These are phyloP conservation scores for Todus mexicanus DNA, from an alignment of 2,797 vertebrate genomes.

Conservation along the genomic window DNA sequence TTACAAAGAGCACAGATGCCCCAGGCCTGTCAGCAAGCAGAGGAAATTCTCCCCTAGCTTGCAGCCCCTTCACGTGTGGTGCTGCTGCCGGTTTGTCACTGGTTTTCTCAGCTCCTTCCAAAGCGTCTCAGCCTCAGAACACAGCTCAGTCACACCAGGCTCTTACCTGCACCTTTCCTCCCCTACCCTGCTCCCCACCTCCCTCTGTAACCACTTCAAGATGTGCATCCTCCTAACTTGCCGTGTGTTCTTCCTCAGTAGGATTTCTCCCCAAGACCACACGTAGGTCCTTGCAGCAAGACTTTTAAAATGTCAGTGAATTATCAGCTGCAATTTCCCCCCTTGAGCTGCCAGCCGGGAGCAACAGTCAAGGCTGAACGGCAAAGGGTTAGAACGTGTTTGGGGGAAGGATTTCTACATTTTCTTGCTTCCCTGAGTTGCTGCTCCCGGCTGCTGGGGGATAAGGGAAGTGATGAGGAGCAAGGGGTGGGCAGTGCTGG, in stretches of 20 bases:
- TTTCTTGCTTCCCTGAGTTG: background rate
- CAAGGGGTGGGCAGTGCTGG: too few species aligned
- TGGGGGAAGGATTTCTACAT: background rate
- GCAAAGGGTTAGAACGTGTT: background rate
- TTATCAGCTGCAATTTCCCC: background rate
- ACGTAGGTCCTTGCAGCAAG: background rate
- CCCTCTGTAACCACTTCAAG: slow-evolving; percentile 9
- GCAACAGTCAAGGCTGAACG: background rate
- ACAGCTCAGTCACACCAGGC: background rate
- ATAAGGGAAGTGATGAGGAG: background rate
- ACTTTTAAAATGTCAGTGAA: background rate
- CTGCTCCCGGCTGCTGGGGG: background rate
- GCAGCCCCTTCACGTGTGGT: background rate
- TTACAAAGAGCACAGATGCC: background rate
- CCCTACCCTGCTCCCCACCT: background rate
- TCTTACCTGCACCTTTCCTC: background rate
- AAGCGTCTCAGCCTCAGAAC: background rate
- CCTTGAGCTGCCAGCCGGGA: background rate
- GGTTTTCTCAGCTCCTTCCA: background rate
- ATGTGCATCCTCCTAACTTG: background rate
- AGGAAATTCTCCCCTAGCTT: background rate
- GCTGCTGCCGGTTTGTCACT: background rate
- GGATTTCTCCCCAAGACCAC: background rate
- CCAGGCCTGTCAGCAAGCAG: background rate
- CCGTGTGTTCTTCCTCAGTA: background rate